phyloP scores from a whole-genome alignment of 1,140 invertebrate genomes.

The Drosophila sechellia region DNA sequence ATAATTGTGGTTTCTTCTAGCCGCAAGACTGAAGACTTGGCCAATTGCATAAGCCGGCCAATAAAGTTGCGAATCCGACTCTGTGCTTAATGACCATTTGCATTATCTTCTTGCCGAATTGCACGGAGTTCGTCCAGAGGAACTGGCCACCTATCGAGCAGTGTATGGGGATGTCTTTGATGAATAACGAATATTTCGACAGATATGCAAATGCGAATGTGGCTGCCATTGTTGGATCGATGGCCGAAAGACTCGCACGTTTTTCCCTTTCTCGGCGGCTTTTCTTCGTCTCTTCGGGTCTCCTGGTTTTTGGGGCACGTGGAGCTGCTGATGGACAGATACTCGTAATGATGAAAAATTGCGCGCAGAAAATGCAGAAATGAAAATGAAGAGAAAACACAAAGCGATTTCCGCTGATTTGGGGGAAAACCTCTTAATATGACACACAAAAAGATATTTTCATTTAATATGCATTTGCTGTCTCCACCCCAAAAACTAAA shows the following conservation, averaged over 20 bases:
- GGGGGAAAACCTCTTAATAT: constrained; percentile 20
- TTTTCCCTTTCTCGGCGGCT: constrained; percentile 7
- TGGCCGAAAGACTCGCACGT: constrained; percentile 41
- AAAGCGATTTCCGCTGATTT: constrained; percentile 21
- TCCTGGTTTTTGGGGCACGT: constrained; percentile 52
- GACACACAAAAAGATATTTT: constrained; percentile 12
- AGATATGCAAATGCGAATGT: constrained; percentile 67
- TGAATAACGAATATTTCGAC: constrained; percentile 68
- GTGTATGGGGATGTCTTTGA: constrained; percentile 55
- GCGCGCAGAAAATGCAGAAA: constrained; percentile 53
- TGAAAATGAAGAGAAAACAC: constrained; percentile 25
- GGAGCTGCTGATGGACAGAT: constrained; percentile 37
- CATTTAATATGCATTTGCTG: constrained; percentile 45
- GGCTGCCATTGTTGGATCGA: constrained; percentile 52
- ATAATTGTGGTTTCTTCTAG: constrained; percentile 80
- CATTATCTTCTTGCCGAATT: constrained; percentile 75
- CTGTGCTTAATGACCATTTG: constrained; percentile 76
- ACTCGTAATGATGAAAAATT: constrained; percentile 57
- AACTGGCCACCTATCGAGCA: constrained; percentile 25
- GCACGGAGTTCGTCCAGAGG: constrained; percentile 52
- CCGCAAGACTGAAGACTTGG: constrained; percentile 26
- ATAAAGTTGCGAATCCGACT: constrained; percentile 32
- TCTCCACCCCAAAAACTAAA: background rate
- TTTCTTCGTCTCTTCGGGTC: constrained; percentile 10
- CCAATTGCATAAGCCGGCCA: constrained; percentile 61